Percentiles rank a stretch among this genome's conserved stretches.
These are phyloP conservation scores for Pantherophis alleghaniensis DNA, from an alignment of 2,797 vertebrate genomes.

Conservation along the genomic window DNA sequence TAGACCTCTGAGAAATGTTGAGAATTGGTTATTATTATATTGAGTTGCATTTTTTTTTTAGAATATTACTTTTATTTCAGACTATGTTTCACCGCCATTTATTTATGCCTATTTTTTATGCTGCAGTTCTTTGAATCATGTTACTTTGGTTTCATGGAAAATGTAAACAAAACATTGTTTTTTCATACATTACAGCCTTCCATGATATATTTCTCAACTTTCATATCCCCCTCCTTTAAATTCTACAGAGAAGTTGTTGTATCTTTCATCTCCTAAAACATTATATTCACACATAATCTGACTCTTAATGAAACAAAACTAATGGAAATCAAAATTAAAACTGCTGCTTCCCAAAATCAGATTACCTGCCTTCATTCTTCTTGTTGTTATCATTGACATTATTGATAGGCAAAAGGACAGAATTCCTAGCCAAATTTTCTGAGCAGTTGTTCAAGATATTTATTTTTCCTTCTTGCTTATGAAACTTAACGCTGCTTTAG, in stretches of 20 bases:
- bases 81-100: conserved; percentile 61
- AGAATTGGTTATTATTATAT: neutral
- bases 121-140: conserved; percentile 60
- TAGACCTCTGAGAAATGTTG: accelerated
- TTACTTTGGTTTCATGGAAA: conserved; percentile 63
- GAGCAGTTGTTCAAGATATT: conserved; percentile 69
- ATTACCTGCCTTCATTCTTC: conserved; percentile 39
- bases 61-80: conserved; percentile 54
- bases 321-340: conserved; percentile 48
- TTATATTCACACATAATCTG: conserved; percentile 41
- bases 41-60: neutral
- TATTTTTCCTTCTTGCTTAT: conserved; percentile 46
- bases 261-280: conserved; percentile 5
- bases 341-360: conserved; percentile 36
- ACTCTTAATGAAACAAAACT: conserved; percentile 39
- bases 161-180: conserved; percentile 56
- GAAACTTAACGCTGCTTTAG: conserved; percentile 73
- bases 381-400: conserved; percentile 39
- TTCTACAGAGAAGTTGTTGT: conserved; percentile 27
- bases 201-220: conserved; percentile 44
- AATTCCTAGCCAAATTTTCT: conserved; percentile 69
- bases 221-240: conserved; percentile 41
- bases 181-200: conserved; percentile 47
- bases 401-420: conserved; percentile 55
- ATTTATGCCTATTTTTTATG: conserved; percentile 66